Percentiles rank a stretch among this genome's conserved stretches.
These are phyloP conservation scores for Panagrolaimus sp. DNA, from an alignment of 1,140 invertebrate genomes.

Conservation along the genomic window DNA sequence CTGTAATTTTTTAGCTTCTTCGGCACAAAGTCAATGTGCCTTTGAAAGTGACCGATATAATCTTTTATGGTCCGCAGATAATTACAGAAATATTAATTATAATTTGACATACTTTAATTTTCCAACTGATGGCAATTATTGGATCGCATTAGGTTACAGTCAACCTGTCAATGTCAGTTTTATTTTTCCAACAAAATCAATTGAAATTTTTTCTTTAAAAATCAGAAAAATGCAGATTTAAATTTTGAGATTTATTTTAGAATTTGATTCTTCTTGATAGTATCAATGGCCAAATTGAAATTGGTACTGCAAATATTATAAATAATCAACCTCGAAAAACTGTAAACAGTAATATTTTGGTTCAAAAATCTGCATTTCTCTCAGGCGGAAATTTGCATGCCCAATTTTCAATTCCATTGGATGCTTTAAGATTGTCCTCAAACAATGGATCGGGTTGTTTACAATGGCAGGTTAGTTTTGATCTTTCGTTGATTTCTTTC, in stretches of 20 bases:
- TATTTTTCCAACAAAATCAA: too few relatives aligned
- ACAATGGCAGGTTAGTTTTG: conserved; percentile 14
- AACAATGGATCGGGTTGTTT: background rate
- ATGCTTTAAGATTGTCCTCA: background rate
- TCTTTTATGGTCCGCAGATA: conserved; percentile 3
- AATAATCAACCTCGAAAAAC: background rate
- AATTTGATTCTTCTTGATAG: background rate
- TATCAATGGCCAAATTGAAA: conserved; percentile 13
- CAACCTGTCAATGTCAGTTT: too few relatives aligned
- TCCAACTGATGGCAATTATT: conserved; percentile 12
- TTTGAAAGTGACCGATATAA: conserved; percentile 8
- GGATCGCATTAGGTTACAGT: conserved; percentile 7
- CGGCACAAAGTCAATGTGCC: background rate
- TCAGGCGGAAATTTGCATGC: background rate
- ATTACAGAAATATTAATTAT: conserved; percentile 4
- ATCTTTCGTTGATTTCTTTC: conserved; percentile 1
- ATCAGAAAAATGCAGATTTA: background rate
- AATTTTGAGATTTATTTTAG: background rate
- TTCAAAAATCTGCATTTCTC: background rate
- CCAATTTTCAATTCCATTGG: background rate
- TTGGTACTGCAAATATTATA: conserved; percentile 2
- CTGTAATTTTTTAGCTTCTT: too few relatives aligned
- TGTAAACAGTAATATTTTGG: background rate
- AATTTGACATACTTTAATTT: background rate
- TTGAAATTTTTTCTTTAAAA: too few relatives aligned